A percentile compares a stretch with the other conserved stretches of the same genome.
Conservation (phyloP, 2,797 vertebrate species). For the Pseudocheirus occidentalis region DNA sequence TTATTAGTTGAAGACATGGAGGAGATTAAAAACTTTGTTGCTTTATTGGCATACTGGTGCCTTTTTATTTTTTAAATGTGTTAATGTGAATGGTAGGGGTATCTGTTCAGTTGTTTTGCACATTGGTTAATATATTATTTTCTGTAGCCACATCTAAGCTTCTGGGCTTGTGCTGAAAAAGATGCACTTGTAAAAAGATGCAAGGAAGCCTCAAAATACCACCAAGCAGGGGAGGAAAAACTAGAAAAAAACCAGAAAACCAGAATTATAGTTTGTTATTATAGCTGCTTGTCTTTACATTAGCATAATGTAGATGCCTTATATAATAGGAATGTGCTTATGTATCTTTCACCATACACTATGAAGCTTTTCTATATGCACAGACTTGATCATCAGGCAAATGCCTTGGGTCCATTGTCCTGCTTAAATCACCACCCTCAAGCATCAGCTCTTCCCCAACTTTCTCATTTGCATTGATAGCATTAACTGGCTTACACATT, state of each 20-base stretch:
- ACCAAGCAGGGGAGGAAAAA: neutral
- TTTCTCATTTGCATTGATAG: neutral
- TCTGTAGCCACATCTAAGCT: neutral
- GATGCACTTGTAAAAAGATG: neutral
- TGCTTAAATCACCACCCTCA: neutral
- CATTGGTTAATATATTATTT: neutral
- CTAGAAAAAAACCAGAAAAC: neutral
- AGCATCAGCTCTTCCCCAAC: neutral
- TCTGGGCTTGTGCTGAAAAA: neutral
- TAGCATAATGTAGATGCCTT: neutral
- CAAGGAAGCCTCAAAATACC: neutral
- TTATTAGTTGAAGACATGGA: neutral
- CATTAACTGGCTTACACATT: neutral
- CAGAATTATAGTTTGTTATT: neutral
- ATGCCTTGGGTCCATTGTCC: neutral
- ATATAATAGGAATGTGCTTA: neutral
- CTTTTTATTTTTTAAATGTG: neutral
- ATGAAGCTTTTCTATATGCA: neutral
- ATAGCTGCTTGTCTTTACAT: neutral
- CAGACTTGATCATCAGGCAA: neutral
- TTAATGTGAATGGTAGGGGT: neutral
- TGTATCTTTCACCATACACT: neutral
- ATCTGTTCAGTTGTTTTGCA: neutral
- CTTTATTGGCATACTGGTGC: neutral
- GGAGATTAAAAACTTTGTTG: constrained; percentile 30